Evolutionary conservation across 92 coral and sea anemone species (phyloP), one percentile per base, ranked within the genome.

Genomic region (Phenganax marumi): DNA sequence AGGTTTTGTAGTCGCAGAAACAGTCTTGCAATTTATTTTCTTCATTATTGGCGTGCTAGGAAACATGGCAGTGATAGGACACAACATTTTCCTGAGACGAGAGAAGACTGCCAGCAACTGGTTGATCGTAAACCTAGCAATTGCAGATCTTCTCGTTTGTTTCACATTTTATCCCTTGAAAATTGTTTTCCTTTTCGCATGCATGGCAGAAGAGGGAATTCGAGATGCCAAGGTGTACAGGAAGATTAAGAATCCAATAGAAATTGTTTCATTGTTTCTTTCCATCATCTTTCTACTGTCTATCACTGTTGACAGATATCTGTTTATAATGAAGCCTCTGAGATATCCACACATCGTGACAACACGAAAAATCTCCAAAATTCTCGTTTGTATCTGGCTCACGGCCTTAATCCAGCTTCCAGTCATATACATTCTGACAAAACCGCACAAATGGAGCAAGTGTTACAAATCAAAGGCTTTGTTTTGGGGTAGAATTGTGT

Each of bases 91-190:
- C 33, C 49, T 64, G 46, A 64, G 33, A 12, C 70, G 12, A 3
- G 70, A 64, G 47, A 64, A 64, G 70, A 64, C 70, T 26, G 16
- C 47, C 47, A 64, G 70, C 47, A 22, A 14, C 47, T 22, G 47
- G 47, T 26, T 64, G 46, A 5, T 22, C 12, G 22, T 49, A 19
- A 12, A 64, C 47, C 70, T 64, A 11, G 70, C 70, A 17, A 23
- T 64, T 3, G 70, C 70, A 23, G 70, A 64, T 22, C 70, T 64
- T 64, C 70, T 64, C 10, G 70, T 64, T 8, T 64, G 70, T 64
- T 64, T 64, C 11, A 18, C 70, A 64, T 0, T 64, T 26, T 64
- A 64, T 26, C 70, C 70, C 8, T 23, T n/a, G 33, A 64, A 64
- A 22, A 64, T 64, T 64, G 46, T 26, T 26, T 7, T 5, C 2